These are phyloP conservation scores for Beroe ovata DNA, from an alignment of 37 sponge, comb jelly and placozoan genomes.

Conservation along the genomic window DNA sequence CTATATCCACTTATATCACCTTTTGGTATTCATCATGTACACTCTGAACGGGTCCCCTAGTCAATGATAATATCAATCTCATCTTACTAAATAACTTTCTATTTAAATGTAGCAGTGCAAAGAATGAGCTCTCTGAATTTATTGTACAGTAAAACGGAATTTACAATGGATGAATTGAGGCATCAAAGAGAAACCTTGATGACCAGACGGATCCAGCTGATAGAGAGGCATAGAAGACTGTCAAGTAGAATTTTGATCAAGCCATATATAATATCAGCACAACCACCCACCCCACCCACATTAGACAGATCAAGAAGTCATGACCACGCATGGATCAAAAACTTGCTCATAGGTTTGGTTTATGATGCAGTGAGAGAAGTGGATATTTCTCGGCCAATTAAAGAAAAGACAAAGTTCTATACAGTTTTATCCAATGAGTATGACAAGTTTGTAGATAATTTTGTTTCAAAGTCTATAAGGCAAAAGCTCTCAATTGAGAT, in stretches of 20 bases:
- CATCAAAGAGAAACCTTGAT: constrained; percentile 44
- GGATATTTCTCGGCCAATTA: constrained; percentile 10
- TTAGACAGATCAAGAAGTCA: background rate
- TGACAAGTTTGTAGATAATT: background rate
- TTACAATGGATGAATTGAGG: constrained; percentile 55
- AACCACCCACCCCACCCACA: constrained; percentile 42
- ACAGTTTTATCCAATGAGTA: constrained; percentile 21
- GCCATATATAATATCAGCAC: constrained; percentile 19
- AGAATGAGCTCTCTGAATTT: background rate
- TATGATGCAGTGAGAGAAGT: constrained; percentile 64
- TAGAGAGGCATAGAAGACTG: constrained; percentile 25
- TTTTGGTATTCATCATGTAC: no score
- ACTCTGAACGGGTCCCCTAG: no score
- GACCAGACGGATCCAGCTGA: constrained; percentile 26
- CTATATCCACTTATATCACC: no score
- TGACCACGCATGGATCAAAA: constrained; percentile 22
- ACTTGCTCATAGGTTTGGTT: background rate
- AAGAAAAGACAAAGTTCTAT: background rate
- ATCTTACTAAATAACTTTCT: no score
- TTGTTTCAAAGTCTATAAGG: constrained; percentile 27
- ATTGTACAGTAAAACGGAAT: background rate
- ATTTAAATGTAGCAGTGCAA: no score
- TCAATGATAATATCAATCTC: no score
- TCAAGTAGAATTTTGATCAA: constrained; percentile 39
- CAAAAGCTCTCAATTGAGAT: background rate